Conservation (phyloP, 2,888 invertebrate genomes). For the Tetheella fluctuosa region DNA sequence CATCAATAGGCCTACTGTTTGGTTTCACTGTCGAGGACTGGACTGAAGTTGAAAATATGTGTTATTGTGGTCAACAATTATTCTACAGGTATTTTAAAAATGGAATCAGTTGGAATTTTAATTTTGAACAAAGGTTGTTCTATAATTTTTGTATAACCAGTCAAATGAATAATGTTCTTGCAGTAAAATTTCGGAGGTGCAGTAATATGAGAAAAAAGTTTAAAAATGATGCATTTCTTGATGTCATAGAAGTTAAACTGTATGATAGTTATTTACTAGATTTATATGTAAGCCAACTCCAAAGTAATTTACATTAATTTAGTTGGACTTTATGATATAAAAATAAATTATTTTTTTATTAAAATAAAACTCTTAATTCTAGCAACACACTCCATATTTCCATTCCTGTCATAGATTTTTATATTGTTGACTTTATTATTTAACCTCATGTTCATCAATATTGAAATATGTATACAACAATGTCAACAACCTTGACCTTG, state of each 20-base stretch:
- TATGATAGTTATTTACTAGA: slow-evolving; percentile 59
- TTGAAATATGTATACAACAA: no score
- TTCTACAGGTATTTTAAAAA: slow-evolving; percentile 77
- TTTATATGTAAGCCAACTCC: slow-evolving; percentile 56
- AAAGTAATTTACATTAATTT: slow-evolving; percentile 21
- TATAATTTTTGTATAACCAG: slow-evolving; percentile 72
- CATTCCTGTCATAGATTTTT: no score
- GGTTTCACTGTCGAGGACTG: slow-evolving; percentile 64
- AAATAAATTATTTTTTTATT: no score
- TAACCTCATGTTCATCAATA: no score
- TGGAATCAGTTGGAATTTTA: slow-evolving; percentile 62
- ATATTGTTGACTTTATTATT: no score
- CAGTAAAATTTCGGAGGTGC: slow-evolving; percentile 61
- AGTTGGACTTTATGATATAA: background rate
- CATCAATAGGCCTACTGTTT: slow-evolving; percentile 63
- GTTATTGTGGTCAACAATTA: slow-evolving; percentile 59
- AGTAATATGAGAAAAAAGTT: slow-evolving; percentile 66
- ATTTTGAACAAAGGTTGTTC: slow-evolving; percentile 70
- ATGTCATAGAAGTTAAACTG: slow-evolving; percentile 60
- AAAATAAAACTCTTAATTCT: no score
- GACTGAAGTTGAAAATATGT: slow-evolving; percentile 66
- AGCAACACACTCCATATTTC: no score
- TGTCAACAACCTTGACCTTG: no score
- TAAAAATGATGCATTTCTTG: slow-evolving; percentile 64
- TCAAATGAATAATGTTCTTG: slow-evolving; percentile 61